phyloP scores from a whole-genome alignment of 2,888 invertebrate species.

The Tethea ocularis region DNA sequence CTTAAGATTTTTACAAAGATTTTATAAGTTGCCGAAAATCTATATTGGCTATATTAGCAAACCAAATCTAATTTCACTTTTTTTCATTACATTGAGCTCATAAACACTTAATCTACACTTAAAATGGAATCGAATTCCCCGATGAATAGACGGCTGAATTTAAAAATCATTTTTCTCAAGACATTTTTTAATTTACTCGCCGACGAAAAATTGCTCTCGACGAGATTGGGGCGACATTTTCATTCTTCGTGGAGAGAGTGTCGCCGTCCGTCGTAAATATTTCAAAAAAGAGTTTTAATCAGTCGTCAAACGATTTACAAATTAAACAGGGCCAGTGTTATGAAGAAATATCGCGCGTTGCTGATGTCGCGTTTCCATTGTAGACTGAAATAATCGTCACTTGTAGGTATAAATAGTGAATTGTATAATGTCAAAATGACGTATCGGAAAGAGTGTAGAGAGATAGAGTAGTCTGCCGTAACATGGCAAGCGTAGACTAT shows the following conservation, averaged over 20 bases:
- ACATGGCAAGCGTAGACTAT: no score
- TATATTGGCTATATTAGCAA: background rate
- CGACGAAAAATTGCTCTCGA: background rate
- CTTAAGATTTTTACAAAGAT: no score
- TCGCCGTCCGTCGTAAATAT: conserved; percentile 64
- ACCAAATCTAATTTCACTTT: background rate
- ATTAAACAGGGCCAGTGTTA: conserved; percentile 81
- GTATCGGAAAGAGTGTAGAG: background rate
- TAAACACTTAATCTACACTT: conserved; percentile 4
- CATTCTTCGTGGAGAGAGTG: conserved; percentile 25
- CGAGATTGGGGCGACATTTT: conserved; percentile 20
- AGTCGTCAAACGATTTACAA: conserved; percentile 83
- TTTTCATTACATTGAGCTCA: background rate
- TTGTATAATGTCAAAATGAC: no score
- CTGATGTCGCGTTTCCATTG: conserved; percentile 40
- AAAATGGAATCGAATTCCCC: conserved; percentile 4
- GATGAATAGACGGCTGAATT: background rate
- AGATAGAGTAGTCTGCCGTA: no score
- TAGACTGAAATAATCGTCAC: background rate
- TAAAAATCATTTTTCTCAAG: background rate
- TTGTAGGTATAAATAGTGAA: no score
- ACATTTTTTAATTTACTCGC: conserved; percentile 2
- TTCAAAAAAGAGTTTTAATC: conserved; percentile 82
- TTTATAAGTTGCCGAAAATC: no score
- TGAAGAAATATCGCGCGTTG: conserved; percentile 77